Evolutionary conservation across 2,797 vertebrate species (phyloP).

Genomic region (Perodicticus potto): DNA sequence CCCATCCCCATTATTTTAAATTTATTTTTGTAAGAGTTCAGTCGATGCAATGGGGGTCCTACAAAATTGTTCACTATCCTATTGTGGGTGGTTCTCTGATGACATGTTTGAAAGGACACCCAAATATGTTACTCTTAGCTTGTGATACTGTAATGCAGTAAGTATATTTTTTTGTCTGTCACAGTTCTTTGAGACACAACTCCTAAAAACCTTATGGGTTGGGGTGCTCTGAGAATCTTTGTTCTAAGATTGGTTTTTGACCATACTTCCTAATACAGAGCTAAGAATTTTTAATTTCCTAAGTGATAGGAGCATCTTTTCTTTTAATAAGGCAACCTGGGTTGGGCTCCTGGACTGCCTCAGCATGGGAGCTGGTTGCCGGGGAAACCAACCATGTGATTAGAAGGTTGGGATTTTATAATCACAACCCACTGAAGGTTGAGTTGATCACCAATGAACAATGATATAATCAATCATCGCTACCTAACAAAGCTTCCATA

Average conservation of each 20-base stretch:
- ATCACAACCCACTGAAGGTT: neutral
- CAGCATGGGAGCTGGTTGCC: neutral
- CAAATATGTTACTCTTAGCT: neutral
- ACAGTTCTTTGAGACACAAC: neutral
- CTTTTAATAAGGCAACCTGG: neutral
- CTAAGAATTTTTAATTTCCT: neutral
- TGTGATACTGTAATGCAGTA: neutral
- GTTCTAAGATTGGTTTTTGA: neutral
- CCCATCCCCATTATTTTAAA: neutral
- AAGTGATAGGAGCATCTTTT: neutral
- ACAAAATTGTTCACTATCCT: neutral
- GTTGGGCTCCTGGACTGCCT: neutral
- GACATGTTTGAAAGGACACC: neutral
- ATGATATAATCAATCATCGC: too few relatives aligned
- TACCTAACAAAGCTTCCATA: neutral
- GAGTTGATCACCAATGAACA: neutral
- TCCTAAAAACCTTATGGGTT: neutral
- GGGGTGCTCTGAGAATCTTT: neutral
- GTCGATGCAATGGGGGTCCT: neutral
- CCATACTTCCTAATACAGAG: neutral
- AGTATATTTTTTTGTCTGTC: neutral
- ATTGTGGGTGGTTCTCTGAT: neutral
- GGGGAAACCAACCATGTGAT: neutral
- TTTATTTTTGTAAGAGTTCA: neutral
- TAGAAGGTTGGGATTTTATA: neutral